phyloP scores from a whole-genome alignment of 2,797 vertebrate species.

The Trachurus trachurus region DNA sequence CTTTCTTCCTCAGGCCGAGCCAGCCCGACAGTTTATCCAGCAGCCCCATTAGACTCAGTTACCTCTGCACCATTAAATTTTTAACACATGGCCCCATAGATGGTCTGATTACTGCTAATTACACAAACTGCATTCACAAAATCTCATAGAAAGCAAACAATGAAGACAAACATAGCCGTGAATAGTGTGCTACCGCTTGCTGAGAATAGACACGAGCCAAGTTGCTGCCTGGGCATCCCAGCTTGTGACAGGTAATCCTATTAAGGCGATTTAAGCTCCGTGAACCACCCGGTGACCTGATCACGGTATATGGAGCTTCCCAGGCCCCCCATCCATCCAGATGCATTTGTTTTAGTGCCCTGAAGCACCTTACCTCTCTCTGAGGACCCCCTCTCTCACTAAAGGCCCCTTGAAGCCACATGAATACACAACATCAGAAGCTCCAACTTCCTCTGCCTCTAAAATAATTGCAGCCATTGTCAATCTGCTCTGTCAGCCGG shows the following conservation, averaged over 20 bases:
- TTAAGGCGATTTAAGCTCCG: conserved; percentile 77
- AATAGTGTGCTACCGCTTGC: conserved; percentile 10
- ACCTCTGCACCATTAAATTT: conserved; percentile 25
- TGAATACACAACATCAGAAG: too few species aligned
- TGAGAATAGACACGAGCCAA: conserved; percentile 47
- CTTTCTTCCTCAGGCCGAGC: conserved; percentile 96
- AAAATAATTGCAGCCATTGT: too few species aligned
- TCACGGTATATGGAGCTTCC: conserved; percentile 37
- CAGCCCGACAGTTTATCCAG: conserved; percentile 95
- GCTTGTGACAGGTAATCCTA: conserved; percentile 81
- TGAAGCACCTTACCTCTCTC: conserved; percentile 10
- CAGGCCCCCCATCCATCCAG: conserved; percentile 20
- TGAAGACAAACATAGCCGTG: conserved; percentile 25
- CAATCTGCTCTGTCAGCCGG: too few species aligned
- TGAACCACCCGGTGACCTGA: conserved; percentile 66
- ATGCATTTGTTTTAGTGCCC: conserved; percentile 55
- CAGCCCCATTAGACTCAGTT: conserved; percentile 89
- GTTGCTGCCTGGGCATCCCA: conserved; percentile 62
- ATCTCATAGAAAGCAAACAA: conserved; percentile 20
- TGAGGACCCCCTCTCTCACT: too few species aligned
- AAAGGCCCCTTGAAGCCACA: too few species aligned
- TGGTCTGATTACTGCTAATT: conserved; percentile 24
- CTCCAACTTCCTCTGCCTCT: too few species aligned
- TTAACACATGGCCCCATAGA: conserved; percentile 62
- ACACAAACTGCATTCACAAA: conserved; percentile 13